These are phyloP conservation scores for Strix uralensis DNA, from an alignment of 2,113 vertebrate species.

Conservation along the genomic window DNA sequence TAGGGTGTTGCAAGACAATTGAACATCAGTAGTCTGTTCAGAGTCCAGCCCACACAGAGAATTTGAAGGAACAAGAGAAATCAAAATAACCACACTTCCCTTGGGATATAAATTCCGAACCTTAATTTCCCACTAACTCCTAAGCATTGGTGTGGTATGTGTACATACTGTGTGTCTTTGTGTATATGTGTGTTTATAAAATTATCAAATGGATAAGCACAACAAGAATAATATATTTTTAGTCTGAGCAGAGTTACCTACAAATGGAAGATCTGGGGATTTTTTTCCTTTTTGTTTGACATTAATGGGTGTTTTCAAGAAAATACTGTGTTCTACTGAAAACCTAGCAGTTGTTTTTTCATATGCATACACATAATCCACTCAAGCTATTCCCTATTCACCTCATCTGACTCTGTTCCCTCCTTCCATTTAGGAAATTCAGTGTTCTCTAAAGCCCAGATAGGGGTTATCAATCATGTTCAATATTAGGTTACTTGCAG, in stretches of 20 bases:
- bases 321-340: neutral
- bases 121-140: neutral
- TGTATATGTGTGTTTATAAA: neutral
- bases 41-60: neutral
- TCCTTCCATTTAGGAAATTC: conserved; percentile 44
- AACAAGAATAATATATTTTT: neutral
- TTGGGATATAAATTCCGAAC: neutral
- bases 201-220: neutral
- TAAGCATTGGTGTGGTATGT: neutral
- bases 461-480: conserved; percentile 66
- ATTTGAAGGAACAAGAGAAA: neutral
- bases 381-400: conserved; percentile 9
- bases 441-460: conserved; percentile 49
- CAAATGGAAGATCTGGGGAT: neutral
- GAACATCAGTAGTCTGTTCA: neutral
- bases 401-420: neutral
- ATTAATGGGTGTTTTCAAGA: neutral
- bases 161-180: neutral
- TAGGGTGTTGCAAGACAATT: neutral
- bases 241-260: neutral
- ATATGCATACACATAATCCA: neutral
- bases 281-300: neutral
- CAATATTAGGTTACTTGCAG: conserved; percentile 74
- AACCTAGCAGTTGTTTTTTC: neutral
- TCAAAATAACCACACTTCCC: neutral